phyloP scores from a whole-genome alignment of 2,888 invertebrate species.

The Napeogenes inachia region DNA sequence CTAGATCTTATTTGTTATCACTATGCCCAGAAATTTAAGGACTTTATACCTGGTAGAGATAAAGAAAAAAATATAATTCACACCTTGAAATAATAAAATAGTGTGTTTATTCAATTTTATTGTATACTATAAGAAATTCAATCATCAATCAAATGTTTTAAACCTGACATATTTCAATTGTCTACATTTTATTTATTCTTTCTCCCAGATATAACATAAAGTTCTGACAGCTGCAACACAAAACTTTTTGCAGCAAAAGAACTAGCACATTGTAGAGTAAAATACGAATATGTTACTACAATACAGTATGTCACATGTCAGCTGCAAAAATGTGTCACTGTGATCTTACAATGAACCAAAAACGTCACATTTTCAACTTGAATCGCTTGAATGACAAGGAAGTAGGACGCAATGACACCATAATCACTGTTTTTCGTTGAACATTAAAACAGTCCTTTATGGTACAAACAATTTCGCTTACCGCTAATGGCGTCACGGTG shows the following conservation, averaged over 20 bases:
- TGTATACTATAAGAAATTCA: no score
- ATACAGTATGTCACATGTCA: background rate
- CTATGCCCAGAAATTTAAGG: no score
- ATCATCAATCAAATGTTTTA: no score
- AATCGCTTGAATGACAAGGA: slow-evolving; percentile 11
- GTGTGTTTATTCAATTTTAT: no score
- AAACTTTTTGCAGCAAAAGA: background rate
- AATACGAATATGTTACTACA: slow-evolving; percentile 1
- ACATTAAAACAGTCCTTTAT: slow-evolving; percentile 37
- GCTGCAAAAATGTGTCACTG: slow-evolving; percentile 1
- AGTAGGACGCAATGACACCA: slow-evolving; percentile 27
- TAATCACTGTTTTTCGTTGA: slow-evolving; percentile 31
- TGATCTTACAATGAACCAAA: background rate
- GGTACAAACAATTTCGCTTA: slow-evolving; percentile 60
- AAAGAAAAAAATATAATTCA: no score
- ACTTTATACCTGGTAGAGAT: no score
- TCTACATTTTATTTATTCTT: no score
- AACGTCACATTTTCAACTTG: background rate
- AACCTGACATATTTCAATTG: no score
- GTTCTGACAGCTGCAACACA: background rate
- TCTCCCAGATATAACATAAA: background rate
- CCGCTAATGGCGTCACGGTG: slow-evolving; percentile 72
- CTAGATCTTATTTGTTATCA: no score
- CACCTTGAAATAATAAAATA: no score
- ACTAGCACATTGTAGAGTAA: slow-evolving; percentile 3